These are phyloP conservation scores for Acrossocheilus fasciatus DNA, from an alignment of 2,797 vertebrate species.

Conservation along the genomic window DNA sequence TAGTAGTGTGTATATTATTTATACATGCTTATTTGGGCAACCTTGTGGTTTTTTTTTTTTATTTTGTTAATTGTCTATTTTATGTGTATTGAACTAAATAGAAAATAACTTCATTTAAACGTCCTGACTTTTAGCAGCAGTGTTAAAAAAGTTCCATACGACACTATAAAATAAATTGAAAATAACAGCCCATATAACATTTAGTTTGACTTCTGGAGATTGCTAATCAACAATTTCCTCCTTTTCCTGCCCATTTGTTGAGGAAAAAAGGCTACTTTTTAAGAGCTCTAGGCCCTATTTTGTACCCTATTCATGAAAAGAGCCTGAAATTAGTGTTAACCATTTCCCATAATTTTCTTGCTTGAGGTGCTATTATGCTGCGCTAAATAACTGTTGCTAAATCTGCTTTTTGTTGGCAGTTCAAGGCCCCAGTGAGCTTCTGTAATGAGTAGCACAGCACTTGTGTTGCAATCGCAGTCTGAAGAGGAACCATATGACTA, in stretches of 20 bases:
- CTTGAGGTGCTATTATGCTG: neutral
- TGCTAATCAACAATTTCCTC: slow-evolving; percentile 10
- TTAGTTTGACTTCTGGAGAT: neutral
- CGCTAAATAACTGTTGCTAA: slow-evolving; percentile 18
- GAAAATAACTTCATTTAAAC: neutral
- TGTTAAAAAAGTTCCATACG: neutral
- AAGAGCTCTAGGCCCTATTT: neutral
- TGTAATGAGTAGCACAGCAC: neutral
- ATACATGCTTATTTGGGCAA: neutral
- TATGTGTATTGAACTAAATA: neutral
- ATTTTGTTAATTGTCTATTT: neutral
- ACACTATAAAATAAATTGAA: neutral
- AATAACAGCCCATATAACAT: neutral
- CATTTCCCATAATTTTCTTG: neutral
- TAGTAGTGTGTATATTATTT: neutral
- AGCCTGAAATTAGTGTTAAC: slow-evolving; percentile 17
- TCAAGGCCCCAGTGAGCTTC: neutral
- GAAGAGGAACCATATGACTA: slow-evolving; percentile 20
- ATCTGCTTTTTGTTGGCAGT: slow-evolving; percentile 5
- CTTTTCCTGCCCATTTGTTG: neutral
- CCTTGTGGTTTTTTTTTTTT: neutral
- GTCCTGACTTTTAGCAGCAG: neutral
- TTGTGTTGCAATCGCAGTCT: slow-evolving; percentile 29
- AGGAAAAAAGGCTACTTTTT: neutral
- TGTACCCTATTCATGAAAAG: slow-evolving; percentile 15